Base-by-base conservation (phyloP, 2,888 invertebrate species). In the Gisinianus flammeolus region DNA sequence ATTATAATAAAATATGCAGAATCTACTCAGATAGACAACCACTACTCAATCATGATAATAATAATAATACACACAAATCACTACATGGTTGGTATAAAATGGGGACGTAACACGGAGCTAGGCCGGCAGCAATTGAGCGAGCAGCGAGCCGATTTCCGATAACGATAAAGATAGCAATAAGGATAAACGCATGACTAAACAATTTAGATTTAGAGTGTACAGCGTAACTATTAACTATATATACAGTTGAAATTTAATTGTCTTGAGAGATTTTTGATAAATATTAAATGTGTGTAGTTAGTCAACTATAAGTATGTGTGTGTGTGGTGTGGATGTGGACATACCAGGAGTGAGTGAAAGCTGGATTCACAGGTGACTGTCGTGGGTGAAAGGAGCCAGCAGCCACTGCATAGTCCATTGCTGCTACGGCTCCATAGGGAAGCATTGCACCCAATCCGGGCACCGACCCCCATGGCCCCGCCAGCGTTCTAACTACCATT, bases 291-390 rank as follows among this genome's bases (percentile, higher is more conserved):
- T n/a, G n/a, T n/a, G n/a, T n/a, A n/a, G n/a, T n/a, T n/a, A n/a
- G n/a, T n/a, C n/a, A n/a, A n/a, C n/a, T 19, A 44, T 12, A 35
- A 35, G 12, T 44, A 44, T 44, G 12, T 12, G 19, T 44, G 1
- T 6, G 6, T 19, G 6, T 44, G 19, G 19, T 44, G 19, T 44
- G 2, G 19, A 4, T 16, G 12, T 44, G 44, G 19, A 44, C 44
- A 44, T 95, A 94, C 95, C 95, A 95, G 90, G 95, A 95, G 91
- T 95, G 95, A 88, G 94, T 93, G 91, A 95, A 95, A 87, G 93
- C 93, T 87, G 95, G 85, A 77, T 85, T 85, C 77, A 85, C 88
- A 83, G 88, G 87, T 84, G 88, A 88, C 86, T 89, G 89, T 78
- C 89, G 87, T 24, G 84, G 82, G 83, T 89, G 89, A 86, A 89